Evolutionary conservation across 2,113 vertebrate species (phyloP), one percentile per base, ranked within the genome.

Genomic region (Pseudolaguvia tuberculata): DNA sequence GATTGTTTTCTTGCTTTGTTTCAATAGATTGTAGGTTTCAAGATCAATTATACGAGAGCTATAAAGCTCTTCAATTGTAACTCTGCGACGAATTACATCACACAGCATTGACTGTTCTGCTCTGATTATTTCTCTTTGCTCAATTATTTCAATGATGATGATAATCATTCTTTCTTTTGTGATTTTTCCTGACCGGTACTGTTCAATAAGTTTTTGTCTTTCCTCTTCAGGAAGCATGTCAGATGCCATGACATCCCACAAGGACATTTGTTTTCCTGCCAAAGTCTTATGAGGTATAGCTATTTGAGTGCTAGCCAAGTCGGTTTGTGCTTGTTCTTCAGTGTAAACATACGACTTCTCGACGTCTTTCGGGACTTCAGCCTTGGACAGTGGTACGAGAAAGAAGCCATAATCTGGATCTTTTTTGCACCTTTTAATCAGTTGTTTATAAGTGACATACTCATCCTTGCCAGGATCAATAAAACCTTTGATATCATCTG

Each of bases 211-310:
- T 2, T 85, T 91, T 42, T 80, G 82, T 7, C 91, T 91, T 83
- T 99, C 95, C 25, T 94, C 92, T 52, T 92, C 90, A 0, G 95
- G 94, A 80, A 99, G 92, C 82, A 98, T 79, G 75, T 96, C 90
- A 0, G 96, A 98, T 72, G 96, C 92, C 92, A 99, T 93, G 75
- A 98, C 88, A 73, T 99, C 95, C 97, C 94, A 98, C 42, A 99
- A 88, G 0, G 92, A 92, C 92, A 93, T 91, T 47, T 89, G 89
- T 67, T 94, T 92, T 67, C 93, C 92, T 0, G 91, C 92, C 27
- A 86, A 85, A 73, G 85, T 84, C 67, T 93, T 92, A 7, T 88
- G 89, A 0, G 96, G 95, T 76, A 98, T 92, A 45, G 94, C 92
- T 29, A 98, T 91, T 84, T 87, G 91, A 0, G 95, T 96, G 83